These are phyloP conservation scores for Indicator maculatus DNA, from an alignment of 2,113 vertebrate genomes.

Conservation along the genomic window DNA sequence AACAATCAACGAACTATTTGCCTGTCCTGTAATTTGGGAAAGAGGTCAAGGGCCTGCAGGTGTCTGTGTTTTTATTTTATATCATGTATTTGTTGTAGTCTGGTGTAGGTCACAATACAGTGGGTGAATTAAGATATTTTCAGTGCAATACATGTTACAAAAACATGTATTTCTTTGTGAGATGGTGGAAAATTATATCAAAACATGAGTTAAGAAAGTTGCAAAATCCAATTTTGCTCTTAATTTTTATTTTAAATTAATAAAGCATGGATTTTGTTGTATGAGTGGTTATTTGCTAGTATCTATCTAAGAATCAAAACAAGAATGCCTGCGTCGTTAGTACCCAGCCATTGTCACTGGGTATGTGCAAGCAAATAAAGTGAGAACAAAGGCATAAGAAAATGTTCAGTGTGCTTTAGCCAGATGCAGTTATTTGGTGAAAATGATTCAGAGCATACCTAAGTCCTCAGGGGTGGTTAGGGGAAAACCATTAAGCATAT, in stretches of 20 bases:
- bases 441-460: not conserved
- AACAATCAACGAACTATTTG: not conserved
- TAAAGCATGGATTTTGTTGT: not conserved
- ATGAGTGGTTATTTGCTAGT: not conserved
- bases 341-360: not conserved
- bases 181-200: not conserved
- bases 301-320: not conserved
- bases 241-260: not conserved
- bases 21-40: not conserved
- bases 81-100: not conserved
- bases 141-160: not conserved
- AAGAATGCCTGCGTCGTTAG: not conserved
- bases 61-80: not conserved
- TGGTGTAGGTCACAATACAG: not conserved
- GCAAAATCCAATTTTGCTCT: not conserved
- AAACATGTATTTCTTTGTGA: not conserved
- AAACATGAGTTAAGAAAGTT: not conserved
- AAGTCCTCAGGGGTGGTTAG: not conserved
- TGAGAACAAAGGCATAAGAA: not conserved
- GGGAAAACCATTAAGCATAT: not conserved
- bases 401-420: not conserved
- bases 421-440: not conserved
- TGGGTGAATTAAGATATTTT: not conserved
- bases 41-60: rapidly evolving
- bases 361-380: not conserved